A percentile compares a stretch with the other conserved stretches of the same genome.
Evolutionary conservation across 2,888 invertebrate species (phyloP).

Genomic region (Drosophila aldrichi): DNA sequence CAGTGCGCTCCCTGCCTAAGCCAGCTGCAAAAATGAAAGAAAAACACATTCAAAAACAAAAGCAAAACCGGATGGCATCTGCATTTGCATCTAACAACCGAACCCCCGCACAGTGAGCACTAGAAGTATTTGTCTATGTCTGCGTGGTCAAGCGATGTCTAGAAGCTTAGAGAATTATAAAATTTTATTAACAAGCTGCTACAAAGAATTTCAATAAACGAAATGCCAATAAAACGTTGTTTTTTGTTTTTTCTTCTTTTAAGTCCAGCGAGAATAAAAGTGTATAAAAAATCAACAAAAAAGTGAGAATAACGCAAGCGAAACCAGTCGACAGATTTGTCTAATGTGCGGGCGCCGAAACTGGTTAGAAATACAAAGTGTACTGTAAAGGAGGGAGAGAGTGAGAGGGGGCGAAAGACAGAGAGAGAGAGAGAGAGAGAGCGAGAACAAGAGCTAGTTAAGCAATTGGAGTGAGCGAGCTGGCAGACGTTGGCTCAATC

Average conservation of each 20-base stretch:
- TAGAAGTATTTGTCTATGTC: conserved; percentile 26
- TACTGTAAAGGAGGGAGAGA: conserved; percentile 1
- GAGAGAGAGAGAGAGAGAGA: neutral
- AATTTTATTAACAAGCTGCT: conserved; percentile 56
- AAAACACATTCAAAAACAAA: conserved; percentile 5
- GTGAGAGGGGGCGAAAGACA: neutral
- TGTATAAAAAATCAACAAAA: conserved; percentile 28
- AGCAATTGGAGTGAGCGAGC: neutral
- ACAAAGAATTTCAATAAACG: conserved; percentile 61
- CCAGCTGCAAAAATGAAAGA: conserved; percentile 49
- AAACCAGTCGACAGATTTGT: conserved; percentile 73
- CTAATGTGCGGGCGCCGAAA: conserved; percentile 65
- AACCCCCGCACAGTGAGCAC: conserved; percentile 25
- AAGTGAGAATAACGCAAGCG: conserved; percentile 64
- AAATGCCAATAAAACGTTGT: conserved; percentile 62
- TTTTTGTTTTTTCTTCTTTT: neutral
- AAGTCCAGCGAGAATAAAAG: conserved; percentile 10
- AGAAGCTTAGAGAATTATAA: conserved; percentile 15
- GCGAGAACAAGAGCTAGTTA: neutral
- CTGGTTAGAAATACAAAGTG: conserved; percentile 65
- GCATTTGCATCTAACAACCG: conserved; percentile 55
- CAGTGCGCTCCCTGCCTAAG: conserved; percentile 28
- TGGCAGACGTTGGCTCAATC: conserved; percentile 29
- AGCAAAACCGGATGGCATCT: conserved; percentile 77
- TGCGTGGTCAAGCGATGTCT: conserved; percentile 24